phyloP scores from a whole-genome alignment of 2,113 vertebrate genomes.

The Nettapus auritus region DNA sequence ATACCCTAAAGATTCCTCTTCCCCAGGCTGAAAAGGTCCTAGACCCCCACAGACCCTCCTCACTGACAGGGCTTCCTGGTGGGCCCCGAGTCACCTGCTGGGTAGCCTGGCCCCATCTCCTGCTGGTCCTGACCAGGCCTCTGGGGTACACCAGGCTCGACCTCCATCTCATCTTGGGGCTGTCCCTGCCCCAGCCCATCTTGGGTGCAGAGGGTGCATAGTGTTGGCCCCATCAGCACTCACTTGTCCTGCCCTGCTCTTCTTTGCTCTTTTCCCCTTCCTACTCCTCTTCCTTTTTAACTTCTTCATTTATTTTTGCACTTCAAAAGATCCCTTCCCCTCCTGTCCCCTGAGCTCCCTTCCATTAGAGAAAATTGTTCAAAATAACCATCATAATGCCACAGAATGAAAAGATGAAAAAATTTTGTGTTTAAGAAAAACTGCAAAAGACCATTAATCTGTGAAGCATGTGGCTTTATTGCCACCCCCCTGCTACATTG shows the following conservation, averaged over 20 bases:
- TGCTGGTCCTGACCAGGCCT: neutral
- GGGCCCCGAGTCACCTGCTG: neutral
- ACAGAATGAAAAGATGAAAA: neutral
- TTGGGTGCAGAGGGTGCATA: neutral
- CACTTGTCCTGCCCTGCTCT: accelerated
- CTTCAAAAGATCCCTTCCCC: neutral
- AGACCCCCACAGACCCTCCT: accelerated
- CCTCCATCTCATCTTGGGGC: neutral
- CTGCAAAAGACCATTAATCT: neutral
- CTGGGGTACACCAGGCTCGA: neutral
- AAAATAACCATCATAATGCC: neutral
- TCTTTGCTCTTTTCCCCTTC: neutral
- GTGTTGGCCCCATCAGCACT: accelerated
- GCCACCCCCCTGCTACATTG: neutral
- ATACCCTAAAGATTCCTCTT: neutral
- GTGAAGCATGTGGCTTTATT: accelerated
- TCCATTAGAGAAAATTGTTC: neutral
- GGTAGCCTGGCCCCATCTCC: neutral
- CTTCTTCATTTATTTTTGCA: neutral
- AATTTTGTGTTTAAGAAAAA: neutral
- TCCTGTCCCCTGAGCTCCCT: neutral
- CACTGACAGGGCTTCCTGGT: neutral
- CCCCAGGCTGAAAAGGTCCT: neutral
- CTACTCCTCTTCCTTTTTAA: neutral
- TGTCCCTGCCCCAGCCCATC: accelerated